Evolutionary conservation across 92 coral and sea anemone genomes (phyloP).

Genomic region (Umimayanthus chanpuru): DNA sequence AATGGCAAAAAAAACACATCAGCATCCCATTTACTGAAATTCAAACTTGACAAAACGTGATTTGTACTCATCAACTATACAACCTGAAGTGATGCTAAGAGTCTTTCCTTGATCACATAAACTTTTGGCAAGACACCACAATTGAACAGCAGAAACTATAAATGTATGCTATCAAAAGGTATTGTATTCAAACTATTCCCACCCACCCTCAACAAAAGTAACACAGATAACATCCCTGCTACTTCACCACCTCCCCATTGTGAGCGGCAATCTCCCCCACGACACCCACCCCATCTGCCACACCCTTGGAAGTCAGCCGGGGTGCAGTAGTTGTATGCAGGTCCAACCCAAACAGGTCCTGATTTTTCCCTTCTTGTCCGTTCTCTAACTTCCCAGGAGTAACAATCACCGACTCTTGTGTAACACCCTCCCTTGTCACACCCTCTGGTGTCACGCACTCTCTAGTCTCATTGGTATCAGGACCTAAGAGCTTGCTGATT

Average conservation of each 20-base stretch:
- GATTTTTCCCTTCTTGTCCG: slow-evolving; percentile 65
- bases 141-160: not conserved
- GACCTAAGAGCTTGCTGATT: slow-evolving; percentile 72
- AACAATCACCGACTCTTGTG: slow-evolving; percentile 45
- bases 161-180: not conserved
- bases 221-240: not conserved
- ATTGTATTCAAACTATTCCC: not conserved
- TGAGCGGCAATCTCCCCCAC: slow-evolving; percentile 60
- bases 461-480: slow-evolving; percentile 68
- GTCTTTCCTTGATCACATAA: too few relatives aligned
- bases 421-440: slow-evolving; percentile 38
- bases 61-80: not conserved
- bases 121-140: not conserved
- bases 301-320: slow-evolving; percentile 80
- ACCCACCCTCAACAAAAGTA: not conserved
- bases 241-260: slow-evolving; percentile 72
- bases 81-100: not conserved
- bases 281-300: slow-evolving; percentile 74
- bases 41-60: not conserved
- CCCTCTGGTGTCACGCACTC: not conserved
- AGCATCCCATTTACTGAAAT: not conserved
- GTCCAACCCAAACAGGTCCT: slow-evolving; percentile 34
- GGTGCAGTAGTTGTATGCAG: slow-evolving; percentile 46
- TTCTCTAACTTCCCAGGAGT: slow-evolving; percentile 61
- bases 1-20: not conserved